Conservation (phyloP, 1,140 invertebrate genomes). For the Drosophila miranda region DNA sequence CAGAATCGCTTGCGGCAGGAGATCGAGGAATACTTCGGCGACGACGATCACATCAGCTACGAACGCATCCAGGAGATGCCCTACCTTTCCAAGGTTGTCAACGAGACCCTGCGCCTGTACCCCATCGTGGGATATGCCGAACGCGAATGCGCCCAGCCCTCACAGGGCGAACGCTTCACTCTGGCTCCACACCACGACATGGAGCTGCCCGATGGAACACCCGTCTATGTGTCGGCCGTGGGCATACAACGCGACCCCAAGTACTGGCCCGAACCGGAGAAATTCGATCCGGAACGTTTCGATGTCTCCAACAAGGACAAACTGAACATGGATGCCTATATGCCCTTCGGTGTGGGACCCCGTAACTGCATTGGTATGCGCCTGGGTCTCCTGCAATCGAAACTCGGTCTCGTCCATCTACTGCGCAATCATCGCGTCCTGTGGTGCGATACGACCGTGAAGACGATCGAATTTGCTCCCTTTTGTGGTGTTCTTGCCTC, state of each 20-base stretch:
- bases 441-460: slow-evolving; percentile 44
- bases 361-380: slow-evolving; percentile 88
- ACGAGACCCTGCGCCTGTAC: slow-evolving; percentile 81
- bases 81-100: slow-evolving; percentile 85
- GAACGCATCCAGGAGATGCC: slow-evolving; percentile 86
- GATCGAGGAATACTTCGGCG: slow-evolving; percentile 83
- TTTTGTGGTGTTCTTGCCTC: slow-evolving; percentile 13
- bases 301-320: slow-evolving; percentile 83
- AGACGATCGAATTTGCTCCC: slow-evolving; percentile 29
- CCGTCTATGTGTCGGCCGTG: slow-evolving; percentile 57
- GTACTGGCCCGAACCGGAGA: slow-evolving; percentile 87
- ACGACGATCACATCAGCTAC: slow-evolving; percentile 84
- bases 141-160: slow-evolving; percentile 59
- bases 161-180: slow-evolving; percentile 54
- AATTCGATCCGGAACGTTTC: slow-evolving; percentile 87
- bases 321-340: slow-evolving; percentile 83
- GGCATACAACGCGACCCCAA: slow-evolving; percentile 77
- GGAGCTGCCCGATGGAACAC: slow-evolving; percentile 53
- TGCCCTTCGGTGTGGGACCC: slow-evolving; percentile 90
- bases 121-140: slow-evolving; percentile 62
- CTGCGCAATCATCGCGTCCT: slow-evolving; percentile 57
- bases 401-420: slow-evolving; percentile 67
- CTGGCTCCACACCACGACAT: slow-evolving; percentile 49
- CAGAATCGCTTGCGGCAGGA: slow-evolving; percentile 87
- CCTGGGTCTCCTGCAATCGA: slow-evolving; percentile 64